These are phyloP conservation scores for Sarcophaga peregrina DNA, from an alignment of 1,140 invertebrate genomes.

Conservation along the genomic window DNA sequence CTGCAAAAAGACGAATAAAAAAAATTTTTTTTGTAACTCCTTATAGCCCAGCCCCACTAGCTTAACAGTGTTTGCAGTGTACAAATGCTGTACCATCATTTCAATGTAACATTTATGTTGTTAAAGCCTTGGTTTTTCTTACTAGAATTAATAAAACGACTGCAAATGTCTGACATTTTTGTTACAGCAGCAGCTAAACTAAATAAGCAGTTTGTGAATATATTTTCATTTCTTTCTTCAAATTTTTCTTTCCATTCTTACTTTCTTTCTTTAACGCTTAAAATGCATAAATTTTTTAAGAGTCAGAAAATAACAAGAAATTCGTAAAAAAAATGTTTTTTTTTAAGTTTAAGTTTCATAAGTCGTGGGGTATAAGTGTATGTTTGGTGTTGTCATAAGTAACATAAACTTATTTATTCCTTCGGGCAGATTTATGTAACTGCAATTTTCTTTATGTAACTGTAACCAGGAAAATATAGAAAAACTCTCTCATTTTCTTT, in stretches of 20 bases:
- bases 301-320: not conserved
- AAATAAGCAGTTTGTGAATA: constrained; percentile 6
- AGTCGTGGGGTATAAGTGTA: not conserved
- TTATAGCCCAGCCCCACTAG: not conserved
- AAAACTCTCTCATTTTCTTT: not conserved
- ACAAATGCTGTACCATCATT: not conserved
- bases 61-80: not conserved
- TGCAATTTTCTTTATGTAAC: constrained; percentile 13
- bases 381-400: constrained; percentile 20
- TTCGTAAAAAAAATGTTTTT: too few relatives aligned
- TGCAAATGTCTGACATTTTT: not conserved
- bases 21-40: too few relatives aligned
- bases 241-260: not conserved
- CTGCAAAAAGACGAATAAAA: constrained; percentile 1
- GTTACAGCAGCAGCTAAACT: not conserved
- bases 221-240: not conserved
- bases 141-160: not conserved
- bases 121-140: not conserved
- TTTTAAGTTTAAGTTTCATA: too few relatives aligned
- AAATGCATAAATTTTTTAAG: not conserved
- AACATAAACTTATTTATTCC: constrained; percentile 36
- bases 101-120: not conserved
- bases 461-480: not conserved
- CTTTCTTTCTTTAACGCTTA: not conserved
- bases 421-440: constrained; percentile 37